These are phyloP conservation scores for Trichechus manatus DNA, from an alignment of 2,113 vertebrate genomes.

Conservation along the genomic window DNA sequence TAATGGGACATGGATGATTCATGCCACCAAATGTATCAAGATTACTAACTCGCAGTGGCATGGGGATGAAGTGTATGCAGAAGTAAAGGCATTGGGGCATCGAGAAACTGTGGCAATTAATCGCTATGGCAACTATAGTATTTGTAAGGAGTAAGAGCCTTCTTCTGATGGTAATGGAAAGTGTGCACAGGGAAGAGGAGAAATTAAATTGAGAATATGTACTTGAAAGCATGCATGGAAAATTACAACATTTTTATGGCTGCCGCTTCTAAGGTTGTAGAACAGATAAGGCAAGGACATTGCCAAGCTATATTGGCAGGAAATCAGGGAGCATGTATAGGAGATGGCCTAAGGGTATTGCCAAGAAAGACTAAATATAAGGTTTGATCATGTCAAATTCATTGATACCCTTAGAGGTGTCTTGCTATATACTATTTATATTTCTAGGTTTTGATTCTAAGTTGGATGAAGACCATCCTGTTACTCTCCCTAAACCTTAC, in stretches of 20 bases:
- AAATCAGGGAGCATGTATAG: background rate
- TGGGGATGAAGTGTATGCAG: background rate
- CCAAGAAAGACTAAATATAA: background rate
- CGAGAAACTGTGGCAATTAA: background rate
- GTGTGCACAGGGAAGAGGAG: background rate
- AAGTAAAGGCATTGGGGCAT: background rate
- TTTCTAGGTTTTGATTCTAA: background rate
- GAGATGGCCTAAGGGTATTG: background rate
- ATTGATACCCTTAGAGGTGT: background rate
- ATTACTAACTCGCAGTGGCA: background rate
- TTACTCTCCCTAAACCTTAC: background rate
- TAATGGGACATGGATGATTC: background rate
- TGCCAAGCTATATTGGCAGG: background rate
- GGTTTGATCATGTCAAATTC: background rate
- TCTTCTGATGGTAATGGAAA: background rate
- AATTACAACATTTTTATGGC: background rate
- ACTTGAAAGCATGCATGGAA: background rate
- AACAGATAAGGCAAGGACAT: background rate
- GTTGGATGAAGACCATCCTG: background rate
- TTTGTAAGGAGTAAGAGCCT: background rate
- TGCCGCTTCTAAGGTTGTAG: background rate
- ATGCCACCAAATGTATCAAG: background rate
- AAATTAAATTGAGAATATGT: background rate
- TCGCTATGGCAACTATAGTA: background rate
- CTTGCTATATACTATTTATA: background rate